Base-by-base conservation (phyloP, 2,888 invertebrate genomes). In the Creontiades dilutus region DNA sequence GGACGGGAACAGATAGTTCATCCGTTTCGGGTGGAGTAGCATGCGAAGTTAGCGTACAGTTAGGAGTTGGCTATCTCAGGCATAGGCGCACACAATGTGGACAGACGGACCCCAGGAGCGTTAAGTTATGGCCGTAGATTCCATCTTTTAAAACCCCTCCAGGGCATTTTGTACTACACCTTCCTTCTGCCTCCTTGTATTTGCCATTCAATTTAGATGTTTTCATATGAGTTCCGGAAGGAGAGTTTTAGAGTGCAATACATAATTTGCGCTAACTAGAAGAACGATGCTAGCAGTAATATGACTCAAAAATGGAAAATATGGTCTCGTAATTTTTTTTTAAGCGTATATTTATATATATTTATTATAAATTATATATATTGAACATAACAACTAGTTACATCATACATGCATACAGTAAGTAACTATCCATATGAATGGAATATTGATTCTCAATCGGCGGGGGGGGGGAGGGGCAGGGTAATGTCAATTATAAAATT, bases 21-120 rank as follows among this genome's bases (percentile, higher is more conserved):
- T 52, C 52, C 52, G 82, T 52, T 52, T 52, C 82, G 82, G 47
- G 82, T 19, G 19, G 52, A 27, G 82, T 52, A 82, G 82, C 82
- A 52, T 82, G 82, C 82, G 82, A 82, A 82, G 82, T 82, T 82
- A 82, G 82, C 82, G 19, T 82, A 82, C 82, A 82, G 82, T 82
- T 82, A 82, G 82, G 82, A 82, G 82, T 82, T 82, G 82, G 82
- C 82, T 82, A 82, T 82, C 82, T 47, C 82, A 52, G 82, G 82
- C 82, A 82, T 23, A 68, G 68, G 52, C 82, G 82, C 82, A 52
- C 82, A 82, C 82, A 82, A 52, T 82, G 82, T 82, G 82, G 82
- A 82, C 82, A 82, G 82, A 82, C 82, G 82, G 82, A 68, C 68
- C 68, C 68, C 68, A 23, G 68, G 68, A 68, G 68, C 68, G 68